Evolutionary conservation across 2,888 invertebrate species (phyloP).

Genomic region (Bombylius major): DNA sequence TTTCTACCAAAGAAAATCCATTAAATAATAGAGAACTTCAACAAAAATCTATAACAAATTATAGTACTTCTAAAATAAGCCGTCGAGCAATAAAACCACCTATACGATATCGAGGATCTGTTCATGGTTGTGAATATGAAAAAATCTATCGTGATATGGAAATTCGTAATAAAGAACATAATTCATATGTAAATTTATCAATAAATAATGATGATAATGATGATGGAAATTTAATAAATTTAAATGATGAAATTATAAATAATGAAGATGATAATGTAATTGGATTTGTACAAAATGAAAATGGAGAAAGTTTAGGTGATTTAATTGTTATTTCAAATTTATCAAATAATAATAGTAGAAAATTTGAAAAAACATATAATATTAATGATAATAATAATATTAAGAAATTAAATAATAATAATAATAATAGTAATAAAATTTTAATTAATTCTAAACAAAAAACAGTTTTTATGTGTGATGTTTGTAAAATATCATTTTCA

Average conservation of each 20-base stretch:
- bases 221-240: slow-evolving; percentile 9
- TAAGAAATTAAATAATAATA: slow-evolving; percentile 16
- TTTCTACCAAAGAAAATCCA: too few species aligned
- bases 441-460: slow-evolving; percentile 12
- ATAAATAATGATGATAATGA: slow-evolving; percentile 19
- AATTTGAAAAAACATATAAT: too few species aligned
- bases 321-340: slow-evolving; percentile 40
- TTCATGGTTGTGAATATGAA: slow-evolving; percentile 65
- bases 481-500: slow-evolving; percentile 39
- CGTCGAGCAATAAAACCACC: slow-evolving; percentile 54
- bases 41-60: background rate
- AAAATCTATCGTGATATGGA: slow-evolving; percentile 60
- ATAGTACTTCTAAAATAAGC: slow-evolving; percentile 40
- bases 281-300: slow-evolving; percentile 50
- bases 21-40: too few species aligned
- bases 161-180: slow-evolving; percentile 25
- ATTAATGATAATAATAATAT: too few species aligned
- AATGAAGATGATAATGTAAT: slow-evolving; percentile 31
- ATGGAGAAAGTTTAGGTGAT: slow-evolving; percentile 47
- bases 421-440: slow-evolving; percentile 13
- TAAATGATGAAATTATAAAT: slow-evolving; percentile 12
- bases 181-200: background rate
- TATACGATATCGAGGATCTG: slow-evolving; percentile 44
- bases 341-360: too few species aligned
- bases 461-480: slow-evolving; percentile 30